Evolutionary conservation across 1,140 invertebrate genomes (phyloP), one percentile per base, ranked within the genome.

Genomic region (silkworm (Bombyx mori)): DNA sequence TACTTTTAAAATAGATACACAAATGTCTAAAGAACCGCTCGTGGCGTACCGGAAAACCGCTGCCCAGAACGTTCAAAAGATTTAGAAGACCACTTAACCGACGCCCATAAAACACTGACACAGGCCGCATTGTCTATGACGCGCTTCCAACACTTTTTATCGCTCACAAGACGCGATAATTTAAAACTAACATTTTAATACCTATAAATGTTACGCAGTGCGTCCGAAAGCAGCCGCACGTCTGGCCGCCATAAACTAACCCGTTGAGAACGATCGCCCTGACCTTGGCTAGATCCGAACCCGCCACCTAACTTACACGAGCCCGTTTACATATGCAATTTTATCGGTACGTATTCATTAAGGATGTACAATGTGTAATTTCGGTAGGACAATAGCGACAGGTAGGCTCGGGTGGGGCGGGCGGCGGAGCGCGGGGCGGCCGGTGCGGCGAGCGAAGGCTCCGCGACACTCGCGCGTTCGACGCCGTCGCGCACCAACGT

Each of bases 381-480:
- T 61, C 77, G 76, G 77, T 78, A 77, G 64, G 52, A 50, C 48
- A 50, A 50, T 22, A 56, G 64, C 55, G 61, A 63, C 59, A 42
- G 66, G 65, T 22, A 63, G 48, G 44, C 9, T 62, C 48, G 54
- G 58, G 61, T 50, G 43, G 60, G 22, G 57, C 52, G 65, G 62
- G 65, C 61, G 12, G 22, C 52, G 52, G 58, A 55, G 54, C 12
- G 61, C 18, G 61, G 60, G 60, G 55, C 52, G 52, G n/a, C 51
- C 12, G 51, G 7, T 52, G 63, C 54, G 58, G 45, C 45, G 51
- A 66, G 57, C 68, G 54, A 75, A 77, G 77, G 68, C 71, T 79
- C 71, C 72, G 65, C 70, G 65, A 69, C 79, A 85, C 66, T 85
- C 82, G 79, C 79, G 82, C 75, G 82, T 63, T 68, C 56, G 70